Base-by-base conservation (phyloP, 2,113 vertebrate species). In the Hydropotes inermis region DNA sequence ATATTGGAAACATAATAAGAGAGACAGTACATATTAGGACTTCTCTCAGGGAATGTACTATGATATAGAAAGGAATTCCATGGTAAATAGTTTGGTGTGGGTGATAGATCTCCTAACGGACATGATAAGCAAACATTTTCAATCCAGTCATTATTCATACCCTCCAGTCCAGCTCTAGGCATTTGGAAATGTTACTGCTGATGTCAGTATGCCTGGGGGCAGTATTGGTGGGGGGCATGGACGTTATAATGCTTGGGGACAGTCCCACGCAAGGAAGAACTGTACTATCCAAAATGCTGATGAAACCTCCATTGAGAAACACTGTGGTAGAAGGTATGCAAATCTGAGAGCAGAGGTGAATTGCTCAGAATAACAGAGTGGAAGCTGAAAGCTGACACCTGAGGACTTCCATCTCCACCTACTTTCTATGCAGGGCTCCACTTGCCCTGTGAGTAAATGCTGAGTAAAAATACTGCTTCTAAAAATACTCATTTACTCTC, bases 301-400 rank as follows among this genome's bases (percentile, higher is more conserved):
- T 81, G 95, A 86, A 90, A 84, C 13, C 45, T 95, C 54, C 25
- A 16, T 13, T 97, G 79, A 95, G 54, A 95, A 95, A 95, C 67
- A 60, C 30, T 45, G 5, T 76, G 43, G 39, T 70, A 50, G 43
- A 79, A 89, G 25, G 61, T 58, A 94, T 30, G 89, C 58, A 92
- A 89, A 89, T 79, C 36, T 61, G 52, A 57, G 50, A 92, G 58
- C 36, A 52, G 45, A 89, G 39, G 30, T n/a, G 50, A 79, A 82
- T 1, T 83, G 50, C 55, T 79, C 58, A 94, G 67, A 78, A 87
- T 36, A 83, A 61, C 47, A 78, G 82, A 78, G 76, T 36, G 33
- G 91, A 70, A 89, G 39, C 21, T 87, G 57, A 93, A n/a, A 93
- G 70, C 15, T 39, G 45, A 84, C 16, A 92, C 12, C 47, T 19